These are phyloP conservation scores for Phrynosoma blainvillii DNA, from an alignment of 2,113 vertebrate species.

Conservation along the genomic window DNA sequence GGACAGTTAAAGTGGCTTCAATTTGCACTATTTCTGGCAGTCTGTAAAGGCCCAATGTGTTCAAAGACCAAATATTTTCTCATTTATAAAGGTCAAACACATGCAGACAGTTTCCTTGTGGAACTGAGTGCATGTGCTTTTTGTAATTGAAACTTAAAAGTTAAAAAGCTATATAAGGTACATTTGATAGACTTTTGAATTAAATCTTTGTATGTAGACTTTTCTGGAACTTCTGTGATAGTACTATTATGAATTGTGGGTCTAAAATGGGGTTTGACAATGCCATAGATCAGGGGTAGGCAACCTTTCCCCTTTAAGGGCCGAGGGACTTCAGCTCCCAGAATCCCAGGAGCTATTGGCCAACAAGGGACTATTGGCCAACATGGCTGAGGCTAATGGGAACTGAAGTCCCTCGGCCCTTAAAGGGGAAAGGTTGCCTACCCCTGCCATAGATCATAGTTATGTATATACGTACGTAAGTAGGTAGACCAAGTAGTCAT, in stretches of 20 bases:
- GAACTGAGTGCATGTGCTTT: no score
- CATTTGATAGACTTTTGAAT: not conserved
- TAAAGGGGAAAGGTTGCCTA: no score
- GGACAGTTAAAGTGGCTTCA: no score
- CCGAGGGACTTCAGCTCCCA: no score
- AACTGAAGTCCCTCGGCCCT: no score
- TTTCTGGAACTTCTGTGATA: not conserved
- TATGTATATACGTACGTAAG: not conserved
- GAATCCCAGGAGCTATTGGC: no score
- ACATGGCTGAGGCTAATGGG: no score
- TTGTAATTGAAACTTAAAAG: constrained; percentile 5
- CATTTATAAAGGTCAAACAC: not conserved
- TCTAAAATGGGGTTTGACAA: not conserved
- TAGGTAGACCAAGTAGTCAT: not conserved
- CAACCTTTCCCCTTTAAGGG: no score
- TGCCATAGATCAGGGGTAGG: not conserved
- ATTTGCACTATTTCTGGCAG: no score
- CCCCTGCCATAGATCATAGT: not conserved
- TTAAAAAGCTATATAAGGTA: not conserved
- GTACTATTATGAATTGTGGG: not conserved
- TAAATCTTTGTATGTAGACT: not conserved
- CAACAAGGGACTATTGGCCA: no score
- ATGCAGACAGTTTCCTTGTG: not conserved
- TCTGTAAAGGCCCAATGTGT: no score
- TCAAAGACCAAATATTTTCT: not conserved